Conservation (phyloP, 1,140 invertebrate species). For the Scaptomyza hsui region DNA sequence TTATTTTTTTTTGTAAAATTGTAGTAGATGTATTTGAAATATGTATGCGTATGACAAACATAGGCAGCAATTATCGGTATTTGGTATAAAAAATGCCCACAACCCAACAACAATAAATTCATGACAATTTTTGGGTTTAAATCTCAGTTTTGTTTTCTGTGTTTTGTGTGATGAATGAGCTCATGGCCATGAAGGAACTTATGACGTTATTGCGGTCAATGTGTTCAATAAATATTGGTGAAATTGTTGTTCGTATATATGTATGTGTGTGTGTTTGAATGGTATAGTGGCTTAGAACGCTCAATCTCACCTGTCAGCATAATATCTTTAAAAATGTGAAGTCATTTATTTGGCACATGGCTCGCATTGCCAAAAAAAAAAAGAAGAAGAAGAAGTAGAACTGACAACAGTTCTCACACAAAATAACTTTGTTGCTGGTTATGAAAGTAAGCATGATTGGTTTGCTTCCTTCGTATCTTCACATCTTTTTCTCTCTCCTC, state of each 20-base stretch:
- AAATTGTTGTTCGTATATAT: conserved; percentile 15
- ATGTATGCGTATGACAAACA: neutral
- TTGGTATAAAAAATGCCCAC: neutral
- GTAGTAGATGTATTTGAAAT: neutral
- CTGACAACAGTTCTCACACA: conserved; percentile 53
- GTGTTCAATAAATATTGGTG: conserved; percentile 40
- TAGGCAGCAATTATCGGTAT: neutral
- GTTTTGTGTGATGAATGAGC: conserved; percentile 42
- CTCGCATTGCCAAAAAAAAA: conserved; percentile 58
- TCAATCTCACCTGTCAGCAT: conserved; percentile 69
- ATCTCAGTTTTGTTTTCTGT: neutral
- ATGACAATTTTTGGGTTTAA: neutral
- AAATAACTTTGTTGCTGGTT: conserved; percentile 40
- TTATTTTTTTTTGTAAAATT: neutral
- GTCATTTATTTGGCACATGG: conserved; percentile 76
- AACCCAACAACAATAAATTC: neutral
- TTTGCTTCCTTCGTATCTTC: neutral
- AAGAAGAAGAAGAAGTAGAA: conserved; percentile 1
- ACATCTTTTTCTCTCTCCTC: conserved; percentile 7
- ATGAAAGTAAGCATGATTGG: conserved; percentile 37
- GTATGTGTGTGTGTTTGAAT: neutral
- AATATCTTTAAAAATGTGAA: conserved; percentile 78
- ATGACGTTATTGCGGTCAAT: conserved; percentile 68
- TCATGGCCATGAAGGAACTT: conserved; percentile 53
- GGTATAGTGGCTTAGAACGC: conserved; percentile 1